These are phyloP conservation scores for Eretmocerus hayati DNA, from an alignment of 2,888 invertebrate genomes.

Conservation along the genomic window DNA sequence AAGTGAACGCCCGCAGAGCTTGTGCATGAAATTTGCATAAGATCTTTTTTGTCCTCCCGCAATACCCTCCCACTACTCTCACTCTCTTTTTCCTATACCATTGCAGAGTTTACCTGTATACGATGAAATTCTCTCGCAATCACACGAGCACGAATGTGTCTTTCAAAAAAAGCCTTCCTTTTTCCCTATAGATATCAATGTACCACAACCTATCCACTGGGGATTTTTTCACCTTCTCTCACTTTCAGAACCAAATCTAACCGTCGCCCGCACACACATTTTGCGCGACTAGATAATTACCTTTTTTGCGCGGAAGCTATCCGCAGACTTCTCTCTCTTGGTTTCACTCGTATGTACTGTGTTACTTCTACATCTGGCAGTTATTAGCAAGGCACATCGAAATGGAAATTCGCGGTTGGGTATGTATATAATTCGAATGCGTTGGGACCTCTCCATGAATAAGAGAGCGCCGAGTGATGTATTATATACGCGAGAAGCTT, in stretches of 20 bases:
- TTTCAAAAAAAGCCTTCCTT: no score
- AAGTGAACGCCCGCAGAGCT: conserved; percentile 12
- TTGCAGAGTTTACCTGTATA: neutral
- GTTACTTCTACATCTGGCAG: neutral
- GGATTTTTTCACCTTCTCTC: conserved; percentile 12
- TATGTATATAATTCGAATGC: no score
- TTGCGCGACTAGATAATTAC: no score
- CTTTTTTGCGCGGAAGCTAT: neutral
- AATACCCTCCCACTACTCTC: neutral
- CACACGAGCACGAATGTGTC: no score
- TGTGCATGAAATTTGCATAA: conserved; percentile 15
- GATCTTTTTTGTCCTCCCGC: neutral
- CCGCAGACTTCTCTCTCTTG: neutral
- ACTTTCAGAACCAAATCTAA: conserved; percentile 6
- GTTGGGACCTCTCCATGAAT: no score
- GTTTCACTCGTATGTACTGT: neutral
- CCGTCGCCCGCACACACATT: no score
- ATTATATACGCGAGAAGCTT: neutral
- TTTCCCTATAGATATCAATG: no score
- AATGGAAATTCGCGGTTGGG: neutral
- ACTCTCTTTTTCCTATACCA: neutral
- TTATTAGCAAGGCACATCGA: neutral
- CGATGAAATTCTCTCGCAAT: neutral
- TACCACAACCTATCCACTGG: no score
- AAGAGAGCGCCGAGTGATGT: no score